These are phyloP conservation scores for Propithecus deckenii DNA, from an alignment of 2,797 vertebrate genomes.

Conservation along the genomic window DNA sequence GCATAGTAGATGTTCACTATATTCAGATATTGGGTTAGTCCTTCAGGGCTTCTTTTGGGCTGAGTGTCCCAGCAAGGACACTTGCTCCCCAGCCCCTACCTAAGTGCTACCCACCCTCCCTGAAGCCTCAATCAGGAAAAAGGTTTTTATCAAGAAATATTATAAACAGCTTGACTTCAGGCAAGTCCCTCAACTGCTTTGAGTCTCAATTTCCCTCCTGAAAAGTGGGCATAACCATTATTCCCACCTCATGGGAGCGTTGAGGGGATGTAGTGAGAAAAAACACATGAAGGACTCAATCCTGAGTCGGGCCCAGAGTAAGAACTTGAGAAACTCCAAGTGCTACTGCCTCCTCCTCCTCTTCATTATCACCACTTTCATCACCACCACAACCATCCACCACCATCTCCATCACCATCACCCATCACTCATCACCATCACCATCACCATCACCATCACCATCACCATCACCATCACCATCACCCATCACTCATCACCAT, in stretches of 20 bases:
- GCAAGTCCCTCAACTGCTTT: background rate
- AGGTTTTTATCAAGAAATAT: background rate
- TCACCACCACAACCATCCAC: accelerated
- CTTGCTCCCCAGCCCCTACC: background rate
- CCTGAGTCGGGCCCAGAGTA: background rate
- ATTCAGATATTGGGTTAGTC: background rate
- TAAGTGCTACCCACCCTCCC: background rate
- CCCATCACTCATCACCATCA: background rate
- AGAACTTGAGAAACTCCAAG: no score
- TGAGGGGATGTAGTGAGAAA: background rate
- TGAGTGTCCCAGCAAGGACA: background rate
- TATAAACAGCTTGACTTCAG: background rate
- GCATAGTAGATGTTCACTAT: background rate
- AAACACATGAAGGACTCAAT: background rate
- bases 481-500: background rate
- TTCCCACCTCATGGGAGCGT: background rate
- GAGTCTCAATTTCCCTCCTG: background rate
- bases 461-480: background rate
- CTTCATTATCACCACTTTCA: background rate
- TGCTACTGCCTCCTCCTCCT: background rate
- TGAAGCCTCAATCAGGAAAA: background rate
- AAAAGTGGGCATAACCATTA: background rate
- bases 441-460: background rate
- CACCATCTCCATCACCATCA: background rate
- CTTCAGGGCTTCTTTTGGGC: background rate